Evolutionary conservation across 2,797 vertebrate genomes (phyloP).

Genomic region (Hirundo rustica): DNA sequence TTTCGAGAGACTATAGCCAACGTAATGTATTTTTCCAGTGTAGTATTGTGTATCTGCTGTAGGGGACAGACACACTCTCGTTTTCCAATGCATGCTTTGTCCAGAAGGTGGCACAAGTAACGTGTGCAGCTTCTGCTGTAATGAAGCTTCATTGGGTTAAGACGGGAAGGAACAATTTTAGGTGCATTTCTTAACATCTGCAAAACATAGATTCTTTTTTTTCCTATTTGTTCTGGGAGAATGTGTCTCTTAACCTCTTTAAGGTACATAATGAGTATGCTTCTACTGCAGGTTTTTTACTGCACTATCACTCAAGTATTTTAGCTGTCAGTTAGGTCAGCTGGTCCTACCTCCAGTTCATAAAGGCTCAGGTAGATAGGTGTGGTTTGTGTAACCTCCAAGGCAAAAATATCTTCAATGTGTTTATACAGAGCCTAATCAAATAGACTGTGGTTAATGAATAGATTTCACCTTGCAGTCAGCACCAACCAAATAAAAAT

Average conservation of each 20-base stretch:
- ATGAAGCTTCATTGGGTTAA: background rate
- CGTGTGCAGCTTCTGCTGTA: accelerated
- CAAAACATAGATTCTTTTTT: background rate
- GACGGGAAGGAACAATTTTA: background rate
- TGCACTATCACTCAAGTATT: background rate
- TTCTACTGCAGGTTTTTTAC: background rate
- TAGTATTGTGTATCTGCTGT: background rate
- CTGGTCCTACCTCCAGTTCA: background rate
- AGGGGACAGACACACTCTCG: accelerated
- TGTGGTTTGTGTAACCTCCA: background rate
- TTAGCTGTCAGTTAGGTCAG: background rate
- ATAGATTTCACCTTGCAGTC: background rate
- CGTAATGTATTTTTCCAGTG: background rate
- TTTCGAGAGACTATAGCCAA: background rate
- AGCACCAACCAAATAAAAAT: background rate
- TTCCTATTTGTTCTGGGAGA: background rate
- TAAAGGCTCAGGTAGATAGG: background rate
- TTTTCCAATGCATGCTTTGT: background rate
- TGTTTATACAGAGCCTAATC: background rate
- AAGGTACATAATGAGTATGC: background rate
- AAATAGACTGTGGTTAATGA: background rate
- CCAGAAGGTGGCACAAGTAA: background rate
- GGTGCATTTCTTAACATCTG: background rate
- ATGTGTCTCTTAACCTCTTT: background rate
- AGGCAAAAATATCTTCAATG: background rate